Evolutionary conservation across 37 sponge, comb jelly and placozoan species (phyloP).

Genomic region (Halisarca cf. caerulea): DNA sequence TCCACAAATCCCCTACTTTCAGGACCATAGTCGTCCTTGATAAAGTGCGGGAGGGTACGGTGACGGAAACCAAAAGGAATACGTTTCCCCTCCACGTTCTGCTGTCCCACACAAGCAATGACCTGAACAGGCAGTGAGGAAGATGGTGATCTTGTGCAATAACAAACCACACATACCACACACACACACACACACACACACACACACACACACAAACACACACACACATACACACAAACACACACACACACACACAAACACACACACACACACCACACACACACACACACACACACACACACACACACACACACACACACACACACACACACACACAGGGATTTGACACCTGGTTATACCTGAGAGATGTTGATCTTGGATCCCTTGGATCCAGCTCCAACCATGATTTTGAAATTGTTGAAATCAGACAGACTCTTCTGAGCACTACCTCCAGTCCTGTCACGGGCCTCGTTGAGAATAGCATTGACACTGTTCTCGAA

Average conservation of each 20-base stretch:
- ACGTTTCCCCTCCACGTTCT: slow-evolving; percentile 99
- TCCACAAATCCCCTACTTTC: slow-evolving; percentile 99
- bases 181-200: no score
- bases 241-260: not conserved
- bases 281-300: no score
- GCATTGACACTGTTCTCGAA: slow-evolving; percentile 99
- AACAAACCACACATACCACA: not conserved
- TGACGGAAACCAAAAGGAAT: slow-evolving; percentile 99
- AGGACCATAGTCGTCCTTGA: slow-evolving; percentile 99
- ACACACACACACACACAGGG: not conserved
- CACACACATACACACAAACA: not conserved
- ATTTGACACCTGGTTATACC: slow-evolving; percentile 32
- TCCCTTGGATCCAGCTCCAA: slow-evolving; percentile 97
- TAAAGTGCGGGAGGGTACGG: slow-evolving; percentile 98
- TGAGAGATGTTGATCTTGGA: slow-evolving; percentile 99
- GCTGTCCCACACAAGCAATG: slow-evolving; percentile 99
- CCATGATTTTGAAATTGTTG: slow-evolving; percentile 99
- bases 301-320: not conserved
- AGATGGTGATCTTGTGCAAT: no score
- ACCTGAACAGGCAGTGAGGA: slow-evolving; percentile 60
- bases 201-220: no score
- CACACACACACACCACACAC: not conserved
- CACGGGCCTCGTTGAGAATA: slow-evolving; percentile 96
- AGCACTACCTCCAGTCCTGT: slow-evolving; percentile 96
- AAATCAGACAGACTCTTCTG: slow-evolving; percentile 94